Evolutionary conservation across 30 jellyfish, hydroid and myxozoan species (phyloP).

Genomic region (Turritopsis dohrnii): DNA sequence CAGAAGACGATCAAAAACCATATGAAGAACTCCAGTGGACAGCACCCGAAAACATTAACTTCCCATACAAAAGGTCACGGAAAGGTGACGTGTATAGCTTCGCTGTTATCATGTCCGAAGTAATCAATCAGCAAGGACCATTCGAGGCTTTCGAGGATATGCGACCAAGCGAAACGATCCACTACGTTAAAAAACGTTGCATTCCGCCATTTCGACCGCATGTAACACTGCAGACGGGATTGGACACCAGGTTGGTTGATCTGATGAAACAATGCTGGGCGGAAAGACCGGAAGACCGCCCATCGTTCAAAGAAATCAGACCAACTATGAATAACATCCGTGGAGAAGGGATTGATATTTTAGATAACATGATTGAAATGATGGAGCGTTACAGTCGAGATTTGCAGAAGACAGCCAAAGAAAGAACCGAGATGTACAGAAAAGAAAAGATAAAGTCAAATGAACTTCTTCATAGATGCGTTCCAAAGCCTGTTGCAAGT

Average conservation of each 20-base stretch:
- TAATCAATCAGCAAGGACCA: constrained; percentile 37
- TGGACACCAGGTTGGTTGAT: constrained; percentile 36
- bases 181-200: constrained; percentile 39
- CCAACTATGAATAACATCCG: constrained; percentile 25
- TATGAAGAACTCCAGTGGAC: constrained; percentile 39
- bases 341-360: constrained; percentile 27
- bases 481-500: constrained; percentile 34
- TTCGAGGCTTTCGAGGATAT: constrained; percentile 29
- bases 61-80: constrained; percentile 17
- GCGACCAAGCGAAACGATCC: constrained; percentile 43
- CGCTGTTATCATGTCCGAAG: constrained; percentile 39
- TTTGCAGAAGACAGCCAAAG: constrained; percentile 42
- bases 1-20: constrained; percentile 25
- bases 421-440: constrained; percentile 36
- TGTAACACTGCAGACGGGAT: constrained; percentile 41
- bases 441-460: constrained; percentile 35
- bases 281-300: constrained; percentile 41
- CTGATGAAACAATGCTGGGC: constrained; percentile 33
- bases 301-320: constrained; percentile 31
- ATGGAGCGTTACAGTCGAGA: constrained; percentile 40
- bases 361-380: constrained; percentile 47
- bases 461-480: constrained; percentile 22
- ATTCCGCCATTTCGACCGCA: constrained; percentile 60
- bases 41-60: constrained; percentile 39
- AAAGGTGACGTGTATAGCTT: constrained; percentile 47